Evolutionary conservation across 2,888 invertebrate species (phyloP).

Genomic region (Incurvaria masculella): DNA sequence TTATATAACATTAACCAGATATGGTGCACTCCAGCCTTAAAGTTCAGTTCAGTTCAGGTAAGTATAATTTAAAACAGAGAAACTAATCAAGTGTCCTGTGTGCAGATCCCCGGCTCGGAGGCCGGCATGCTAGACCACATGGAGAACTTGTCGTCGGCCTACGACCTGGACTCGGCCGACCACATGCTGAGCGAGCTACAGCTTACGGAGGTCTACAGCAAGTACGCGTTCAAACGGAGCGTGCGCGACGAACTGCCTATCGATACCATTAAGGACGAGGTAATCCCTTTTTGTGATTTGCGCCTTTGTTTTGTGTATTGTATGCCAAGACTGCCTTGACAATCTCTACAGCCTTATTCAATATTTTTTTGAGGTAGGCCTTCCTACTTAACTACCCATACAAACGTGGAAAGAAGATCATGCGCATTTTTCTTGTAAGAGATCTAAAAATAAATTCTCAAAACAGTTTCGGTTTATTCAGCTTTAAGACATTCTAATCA

Average conservation of each 20-base stretch:
- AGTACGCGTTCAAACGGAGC: slow-evolving; percentile 40
- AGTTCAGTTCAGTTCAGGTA: not conserved
- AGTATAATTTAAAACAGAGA: not conserved
- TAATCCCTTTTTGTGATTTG: slow-evolving; percentile 2
- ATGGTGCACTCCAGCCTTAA: too few species aligned
- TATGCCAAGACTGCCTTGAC: not conserved
- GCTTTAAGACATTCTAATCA: too few species aligned
- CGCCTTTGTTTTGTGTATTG: not conserved
- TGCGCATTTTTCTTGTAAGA: too few species aligned
- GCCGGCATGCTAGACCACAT: slow-evolving; percentile 19
- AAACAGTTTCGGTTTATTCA: not conserved
- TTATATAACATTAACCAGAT: too few species aligned
- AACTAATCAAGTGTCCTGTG: not conserved
- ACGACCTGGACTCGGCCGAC: slow-evolving; percentile 33
- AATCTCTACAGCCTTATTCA: too few species aligned
- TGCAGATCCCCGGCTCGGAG: slow-evolving; percentile 35
- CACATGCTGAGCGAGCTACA: slow-evolving; percentile 37
- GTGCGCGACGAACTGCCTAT: slow-evolving; percentile 37
- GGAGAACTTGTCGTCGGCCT: slow-evolving; percentile 27
- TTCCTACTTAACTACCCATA: too few species aligned
- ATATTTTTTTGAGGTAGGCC: too few species aligned
- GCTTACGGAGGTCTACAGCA: slow-evolving; percentile 40
- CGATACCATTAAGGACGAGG: slow-evolving; percentile 25
- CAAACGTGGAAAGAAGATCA: too few species aligned
- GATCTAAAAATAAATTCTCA: slow-evolving; percentile 14